A percentile compares a stretch with the other conserved stretches of the same genome.
These are phyloP conservation scores for Centrocercus urophasianus DNA, from an alignment of 2,113 vertebrate species.

Conservation along the genomic window DNA sequence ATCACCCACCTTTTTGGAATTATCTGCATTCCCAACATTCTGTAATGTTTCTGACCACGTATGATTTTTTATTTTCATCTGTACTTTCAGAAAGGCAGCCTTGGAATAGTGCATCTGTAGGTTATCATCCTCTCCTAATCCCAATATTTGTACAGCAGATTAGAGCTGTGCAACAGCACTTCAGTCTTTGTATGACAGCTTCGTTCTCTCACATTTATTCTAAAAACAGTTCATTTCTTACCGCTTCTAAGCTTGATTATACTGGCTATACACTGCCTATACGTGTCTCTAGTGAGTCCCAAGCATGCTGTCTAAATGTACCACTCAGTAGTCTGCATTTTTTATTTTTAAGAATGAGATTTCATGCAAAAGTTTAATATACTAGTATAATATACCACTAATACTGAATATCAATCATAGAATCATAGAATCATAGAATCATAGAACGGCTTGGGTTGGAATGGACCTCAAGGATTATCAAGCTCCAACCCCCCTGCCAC, in stretches of 20 bases:
- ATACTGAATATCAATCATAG: neutral
- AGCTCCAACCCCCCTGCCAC: too few relatives aligned
- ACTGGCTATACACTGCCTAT: neutral
- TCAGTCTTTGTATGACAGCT: constrained; percentile 39
- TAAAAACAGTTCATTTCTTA: neutral
- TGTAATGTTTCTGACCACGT: neutral
- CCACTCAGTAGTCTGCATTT: neutral
- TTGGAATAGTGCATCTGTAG: neutral
- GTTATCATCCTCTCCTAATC: constrained; percentile 40
- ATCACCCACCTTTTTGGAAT: neutral
- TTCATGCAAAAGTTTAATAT: neutral
- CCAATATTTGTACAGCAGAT: constrained; percentile 25
- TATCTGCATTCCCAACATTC: neutral
- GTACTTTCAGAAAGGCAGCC: neutral
- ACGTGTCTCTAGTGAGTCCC: neutral
- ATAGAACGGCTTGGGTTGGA: too few relatives aligned
- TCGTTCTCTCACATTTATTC: neutral
- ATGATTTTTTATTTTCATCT: neutral
- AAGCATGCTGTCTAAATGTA: neutral
- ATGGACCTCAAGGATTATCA: too few relatives aligned
- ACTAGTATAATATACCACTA: neutral
- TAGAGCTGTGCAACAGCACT: neutral
- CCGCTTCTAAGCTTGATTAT: neutral
- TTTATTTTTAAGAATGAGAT: neutral
- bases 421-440: too few relatives aligned